Evolutionary conservation across 1,140 invertebrate species (phyloP).

Genomic region (Sinella curviseta): DNA sequence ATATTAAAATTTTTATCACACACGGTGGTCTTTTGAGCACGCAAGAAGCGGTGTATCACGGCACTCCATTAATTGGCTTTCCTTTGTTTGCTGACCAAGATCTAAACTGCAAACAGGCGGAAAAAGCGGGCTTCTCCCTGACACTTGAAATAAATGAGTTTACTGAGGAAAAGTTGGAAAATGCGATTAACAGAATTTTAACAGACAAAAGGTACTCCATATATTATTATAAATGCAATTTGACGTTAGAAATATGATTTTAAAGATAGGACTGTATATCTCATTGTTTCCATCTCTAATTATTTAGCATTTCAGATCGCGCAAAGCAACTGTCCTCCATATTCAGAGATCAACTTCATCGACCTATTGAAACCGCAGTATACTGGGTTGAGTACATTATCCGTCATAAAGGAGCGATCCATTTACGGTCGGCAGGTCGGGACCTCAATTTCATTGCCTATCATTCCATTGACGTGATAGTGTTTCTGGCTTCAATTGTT

Average conservation of each 20-base stretch:
- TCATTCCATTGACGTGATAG: conserved; percentile 62
- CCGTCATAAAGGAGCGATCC: conserved; percentile 58
- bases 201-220: background rate
- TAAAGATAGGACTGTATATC: too few relatives aligned
- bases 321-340: conserved; percentile 52
- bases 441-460: conserved; percentile 64
- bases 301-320: background rate
- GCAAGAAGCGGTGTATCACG: conserved; percentile 62
- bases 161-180: conserved; percentile 5
- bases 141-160: conserved; percentile 30
- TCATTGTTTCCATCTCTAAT: too few relatives aligned
- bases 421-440: conserved; percentile 56
- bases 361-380: conserved; percentile 59
- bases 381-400: conserved; percentile 65
- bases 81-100: conserved; percentile 65
- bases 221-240: background rate
- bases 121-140: conserved; percentile 27
- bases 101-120: conserved; percentile 54
- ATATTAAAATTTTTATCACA: conserved; percentile 63
- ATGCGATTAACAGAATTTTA: conserved; percentile 22
- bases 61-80: conserved; percentile 63
- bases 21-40: conserved; percentile 65
- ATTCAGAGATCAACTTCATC: conserved; percentile 57
- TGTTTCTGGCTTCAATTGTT: conserved; percentile 40
- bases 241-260: too few relatives aligned